Percentiles rank a stretch among this genome's conserved stretches.
These are phyloP conservation scores for Oreohelix idahoensis DNA, from an alignment of 1,140 invertebrate genomes.

Conservation along the genomic window DNA sequence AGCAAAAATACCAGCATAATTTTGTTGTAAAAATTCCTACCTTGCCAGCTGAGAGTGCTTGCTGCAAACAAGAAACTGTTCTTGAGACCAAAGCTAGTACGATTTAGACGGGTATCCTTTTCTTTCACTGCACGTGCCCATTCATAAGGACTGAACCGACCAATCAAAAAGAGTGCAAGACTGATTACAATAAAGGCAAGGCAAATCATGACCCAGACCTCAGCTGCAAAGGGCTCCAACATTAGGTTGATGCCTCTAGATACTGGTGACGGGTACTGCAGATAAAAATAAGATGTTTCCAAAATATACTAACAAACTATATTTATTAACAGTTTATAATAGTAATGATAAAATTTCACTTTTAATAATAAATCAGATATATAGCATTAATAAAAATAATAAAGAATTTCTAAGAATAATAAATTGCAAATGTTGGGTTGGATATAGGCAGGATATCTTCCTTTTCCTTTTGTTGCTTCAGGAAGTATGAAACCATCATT, in stretches of 20 bases:
- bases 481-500: no score
- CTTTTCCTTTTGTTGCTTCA: no score
- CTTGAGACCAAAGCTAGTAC: slow-evolving; percentile 43
- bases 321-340: no score
- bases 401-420: no score
- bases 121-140: slow-evolving; percentile 29
- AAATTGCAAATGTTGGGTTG: no score
- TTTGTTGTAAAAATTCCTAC: slow-evolving; percentile 5
- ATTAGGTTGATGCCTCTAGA: slow-evolving; percentile 34
- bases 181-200: slow-evolving; percentile 44
- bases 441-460: no score
- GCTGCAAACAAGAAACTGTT: slow-evolving; percentile 47
- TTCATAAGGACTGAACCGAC: slow-evolving; percentile 44
- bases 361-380: no score
- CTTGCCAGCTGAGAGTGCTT: slow-evolving; percentile 44
- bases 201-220: slow-evolving; percentile 39
- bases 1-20: no score
- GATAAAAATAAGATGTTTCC: slow-evolving; percentile 26
- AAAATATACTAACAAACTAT: no score
- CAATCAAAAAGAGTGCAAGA: slow-evolving; percentile 46
- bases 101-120: slow-evolving; percentile 17
- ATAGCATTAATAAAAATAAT: no score
- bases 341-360: no score
- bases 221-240: slow-evolving; percentile 40
- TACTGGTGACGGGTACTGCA: slow-evolving; percentile 29